phyloP scores from a whole-genome alignment of 1,140 invertebrate genomes.

The Druon quercuslanigerum region DNA sequence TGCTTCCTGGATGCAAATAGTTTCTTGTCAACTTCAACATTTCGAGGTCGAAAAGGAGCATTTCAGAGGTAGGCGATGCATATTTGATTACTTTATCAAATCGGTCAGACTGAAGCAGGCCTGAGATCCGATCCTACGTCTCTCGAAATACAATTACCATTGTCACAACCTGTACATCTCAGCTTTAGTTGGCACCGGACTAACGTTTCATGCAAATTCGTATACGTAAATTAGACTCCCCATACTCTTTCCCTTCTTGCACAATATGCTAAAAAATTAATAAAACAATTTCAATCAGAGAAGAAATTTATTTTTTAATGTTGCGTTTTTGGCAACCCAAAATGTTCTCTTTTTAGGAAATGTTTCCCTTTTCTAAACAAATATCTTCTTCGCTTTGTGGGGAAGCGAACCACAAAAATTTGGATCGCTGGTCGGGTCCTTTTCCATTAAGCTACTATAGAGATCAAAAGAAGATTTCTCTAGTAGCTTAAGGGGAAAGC shows the following conservation, averaged over 20 bases:
- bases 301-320: too few species aligned
- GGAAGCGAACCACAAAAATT: too few species aligned
- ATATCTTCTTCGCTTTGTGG: too few species aligned
- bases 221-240: conserved; percentile 43
- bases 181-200: conserved; percentile 44
- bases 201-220: conserved; percentile 46
- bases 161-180: conserved; percentile 42
- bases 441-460: too few species aligned
- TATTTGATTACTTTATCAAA: conserved; percentile 22
- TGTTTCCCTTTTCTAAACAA: too few species aligned
- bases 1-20: neutral
- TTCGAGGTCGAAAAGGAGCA: neutral
- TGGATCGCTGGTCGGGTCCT: too few species aligned
- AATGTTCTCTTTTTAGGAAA: too few species aligned
- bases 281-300: too few species aligned
- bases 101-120: conserved; percentile 31
- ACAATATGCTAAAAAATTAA: conserved; percentile 31
- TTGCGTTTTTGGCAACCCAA: too few species aligned
- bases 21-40: neutral
- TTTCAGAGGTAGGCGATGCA: conserved; percentile 4
- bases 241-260: conserved; percentile 35
- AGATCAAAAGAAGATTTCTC: too few species aligned
- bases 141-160: conserved; percentile 43
- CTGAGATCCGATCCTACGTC: conserved; percentile 25
- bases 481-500: too few species aligned